Evolutionary conservation across 2,888 invertebrate genomes (phyloP).

Genomic region (Buathra laborator): DNA sequence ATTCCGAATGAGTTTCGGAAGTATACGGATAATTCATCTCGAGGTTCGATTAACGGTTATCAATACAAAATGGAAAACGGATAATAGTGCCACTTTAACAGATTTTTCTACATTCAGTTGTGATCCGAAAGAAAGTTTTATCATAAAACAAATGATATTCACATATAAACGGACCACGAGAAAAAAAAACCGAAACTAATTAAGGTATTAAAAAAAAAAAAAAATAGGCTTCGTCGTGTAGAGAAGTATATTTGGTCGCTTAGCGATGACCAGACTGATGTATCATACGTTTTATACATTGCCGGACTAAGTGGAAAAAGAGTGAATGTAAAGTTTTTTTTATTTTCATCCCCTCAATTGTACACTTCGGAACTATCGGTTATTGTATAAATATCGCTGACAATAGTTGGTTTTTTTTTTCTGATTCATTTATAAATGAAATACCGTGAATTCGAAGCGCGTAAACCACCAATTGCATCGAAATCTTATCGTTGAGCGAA

Average conservation of each 20-base stretch:
- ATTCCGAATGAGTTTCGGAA: conserved; percentile 35
- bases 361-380: conserved; percentile 76
- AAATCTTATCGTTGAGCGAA: no score
- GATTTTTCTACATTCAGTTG: background rate
- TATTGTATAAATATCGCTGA: conserved; percentile 5
- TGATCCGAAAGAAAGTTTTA: background rate
- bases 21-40: background rate
- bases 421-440: no score
- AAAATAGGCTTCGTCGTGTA: conserved; percentile 54
- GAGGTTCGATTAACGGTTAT: conserved; percentile 5
- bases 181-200: conserved; percentile 20
- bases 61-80: background rate
- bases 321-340: conserved; percentile 39
- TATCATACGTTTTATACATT: conserved; percentile 84
- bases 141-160: background rate
- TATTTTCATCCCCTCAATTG: conserved; percentile 72
- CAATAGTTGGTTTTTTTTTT: conserved; percentile 66
- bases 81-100: background rate
- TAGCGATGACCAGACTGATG: conserved; percentile 82
- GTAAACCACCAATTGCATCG: no score
- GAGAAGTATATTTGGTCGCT: conserved; percentile 76
- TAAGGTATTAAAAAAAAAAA: conserved; percentile 37
- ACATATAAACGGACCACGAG: background rate
- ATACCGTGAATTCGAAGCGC: no score
- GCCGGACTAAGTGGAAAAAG: conserved; percentile 76